Base-by-base conservation (phyloP, 2,888 invertebrate genomes). In the Cactoblastis cactorum region DNA sequence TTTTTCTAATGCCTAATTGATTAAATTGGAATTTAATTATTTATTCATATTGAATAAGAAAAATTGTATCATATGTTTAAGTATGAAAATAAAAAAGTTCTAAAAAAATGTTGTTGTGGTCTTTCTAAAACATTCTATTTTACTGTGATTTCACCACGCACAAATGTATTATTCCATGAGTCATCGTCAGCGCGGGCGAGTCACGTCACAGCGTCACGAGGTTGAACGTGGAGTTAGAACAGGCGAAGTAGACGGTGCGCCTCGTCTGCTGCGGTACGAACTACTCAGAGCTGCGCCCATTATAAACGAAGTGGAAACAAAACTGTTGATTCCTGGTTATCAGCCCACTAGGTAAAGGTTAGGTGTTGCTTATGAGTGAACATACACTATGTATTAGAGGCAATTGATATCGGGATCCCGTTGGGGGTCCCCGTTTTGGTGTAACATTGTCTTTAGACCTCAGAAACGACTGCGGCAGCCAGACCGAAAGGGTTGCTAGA, bases 131-230 rank as follows among this genome's bases (percentile, higher is more conserved):
- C 70, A 68, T 69, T 71, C 69, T 67, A 63, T 67, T 74, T 69
- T 69, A 63, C 69, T 79, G 75, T 78, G 71, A 81, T 84, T 85
- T 86, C 75, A 87, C 84, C 80, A 71, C 69, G 65, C 71, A 67
- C 80, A 69, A 80, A 80, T 88, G 85, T 88, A 83, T 84, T 86
- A 85, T 89, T 88, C 85, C 89, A 89, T 89, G 88, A 87, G 83
- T 81, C 87, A 82, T 73, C 81, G 71, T 67, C 74, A 63, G 62
- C 78, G 74, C 62, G 83, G 72, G 65, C 67, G 77, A 67, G 76
- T 69, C 64, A 69, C 69, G 68, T 65, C 66, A 73, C 62, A 63
- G 77, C 70, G 74, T 49, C 49, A 49, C 49, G 69, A 65, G 74
- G 69, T 70, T 65, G 72, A 68, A 74, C 65, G 18, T 37, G 35